These are phyloP conservation scores for Brachynemurus nebulosus DNA, from an alignment of 2,888 invertebrate species.

Conservation along the genomic window DNA sequence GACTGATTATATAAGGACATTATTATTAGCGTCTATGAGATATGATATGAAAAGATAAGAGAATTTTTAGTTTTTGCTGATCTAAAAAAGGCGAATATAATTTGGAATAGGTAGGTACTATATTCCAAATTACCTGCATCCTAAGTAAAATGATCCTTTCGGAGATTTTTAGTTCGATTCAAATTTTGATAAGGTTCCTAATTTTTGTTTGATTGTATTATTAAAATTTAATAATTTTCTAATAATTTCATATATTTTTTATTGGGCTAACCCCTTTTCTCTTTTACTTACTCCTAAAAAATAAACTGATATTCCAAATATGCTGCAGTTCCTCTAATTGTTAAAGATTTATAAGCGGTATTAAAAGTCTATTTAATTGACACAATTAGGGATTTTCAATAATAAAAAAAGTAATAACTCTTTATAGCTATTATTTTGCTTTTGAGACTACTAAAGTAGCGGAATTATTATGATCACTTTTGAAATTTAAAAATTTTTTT, in stretches of 20 bases:
- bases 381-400: too few species aligned
- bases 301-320: slow-evolving; percentile 1
- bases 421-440: too few species aligned
- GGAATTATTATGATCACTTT: too few species aligned
- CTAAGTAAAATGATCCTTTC: not conserved
- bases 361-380: too few species aligned
- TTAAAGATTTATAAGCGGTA: too few species aligned
- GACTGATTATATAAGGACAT: not conserved
- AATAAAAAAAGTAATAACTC: too few species aligned
- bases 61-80: not conserved
- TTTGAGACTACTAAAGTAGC: too few species aligned
- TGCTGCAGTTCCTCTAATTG: not conserved
- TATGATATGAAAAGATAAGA: not conserved
- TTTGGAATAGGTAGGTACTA: not conserved
- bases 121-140: not conserved
- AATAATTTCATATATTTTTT: not conserved
- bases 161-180: not conserved
- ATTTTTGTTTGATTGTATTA: not conserved
- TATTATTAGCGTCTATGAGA: not conserved
- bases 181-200: slow-evolving; percentile 3
- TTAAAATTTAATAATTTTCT: not conserved
- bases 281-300: not conserved
- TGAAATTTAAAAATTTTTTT: too few species aligned
- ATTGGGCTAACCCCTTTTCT: not conserved
- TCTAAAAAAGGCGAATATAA: not conserved